These are phyloP conservation scores for crab-eating macaque (Macaca fascicularis) DNA, from an alignment of 2,113 vertebrate species.

Conservation along the genomic window DNA sequence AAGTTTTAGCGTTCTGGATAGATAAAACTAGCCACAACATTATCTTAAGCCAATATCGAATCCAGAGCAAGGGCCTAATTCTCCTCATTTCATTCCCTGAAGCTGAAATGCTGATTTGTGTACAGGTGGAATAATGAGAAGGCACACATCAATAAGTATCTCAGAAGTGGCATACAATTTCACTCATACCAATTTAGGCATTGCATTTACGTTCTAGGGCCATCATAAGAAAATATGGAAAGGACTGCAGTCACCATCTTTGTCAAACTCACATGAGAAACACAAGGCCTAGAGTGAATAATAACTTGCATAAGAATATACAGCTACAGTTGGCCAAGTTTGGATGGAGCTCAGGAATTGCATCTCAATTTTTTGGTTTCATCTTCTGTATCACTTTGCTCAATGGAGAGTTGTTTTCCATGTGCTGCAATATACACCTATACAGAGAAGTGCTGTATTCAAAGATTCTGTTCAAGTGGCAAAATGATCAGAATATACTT, in stretches of 20 bases:
- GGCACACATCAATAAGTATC: background rate
- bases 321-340: background rate
- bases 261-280: background rate
- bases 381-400: background rate
- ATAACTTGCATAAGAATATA: background rate
- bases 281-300: background rate
- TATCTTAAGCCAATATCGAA: background rate
- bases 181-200: background rate
- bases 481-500: slow-evolving; percentile 20
- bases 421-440: background rate
- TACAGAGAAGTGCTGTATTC: background rate
- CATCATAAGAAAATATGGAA: background rate
- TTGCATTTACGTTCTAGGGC: background rate
- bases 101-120: background rate
- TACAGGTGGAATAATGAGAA: background rate
- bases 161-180: background rate
- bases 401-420: background rate
- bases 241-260: background rate
- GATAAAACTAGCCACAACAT: background rate
- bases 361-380: background rate
- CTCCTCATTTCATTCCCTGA: background rate
- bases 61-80: background rate
- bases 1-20: background rate
- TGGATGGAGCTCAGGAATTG: background rate
- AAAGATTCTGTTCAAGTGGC: background rate